A percentile compares a stretch with the other conserved stretches of the same genome.
Conservation (phyloP, 2,888 invertebrate species). For the Synergus laeviventris region DNA sequence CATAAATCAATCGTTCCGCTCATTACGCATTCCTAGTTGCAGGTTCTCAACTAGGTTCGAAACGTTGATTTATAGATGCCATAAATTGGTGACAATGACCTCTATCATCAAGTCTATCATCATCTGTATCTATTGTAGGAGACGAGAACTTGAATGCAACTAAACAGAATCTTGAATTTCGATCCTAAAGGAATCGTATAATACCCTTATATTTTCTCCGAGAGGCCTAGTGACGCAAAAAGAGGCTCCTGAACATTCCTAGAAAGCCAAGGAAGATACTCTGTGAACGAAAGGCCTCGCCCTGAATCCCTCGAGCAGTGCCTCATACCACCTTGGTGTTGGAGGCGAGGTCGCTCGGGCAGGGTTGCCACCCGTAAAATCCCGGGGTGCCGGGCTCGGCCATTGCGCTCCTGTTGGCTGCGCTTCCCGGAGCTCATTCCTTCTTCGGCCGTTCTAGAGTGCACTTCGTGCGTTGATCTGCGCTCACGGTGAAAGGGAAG, state of each 20-base stretch:
- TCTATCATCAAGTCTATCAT: not conserved
- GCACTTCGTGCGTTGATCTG: slow-evolving; percentile 54
- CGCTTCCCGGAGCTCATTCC: slow-evolving; percentile 66
- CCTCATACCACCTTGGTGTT: slow-evolving; percentile 44
- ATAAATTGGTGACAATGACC: not conserved
- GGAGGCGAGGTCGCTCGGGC: slow-evolving; percentile 51
- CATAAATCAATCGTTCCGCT: not conserved
- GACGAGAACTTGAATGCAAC: not conserved
- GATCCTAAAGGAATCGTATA: not conserved
- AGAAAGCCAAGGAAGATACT: slow-evolving; percentile 28
- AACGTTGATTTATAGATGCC: not conserved
- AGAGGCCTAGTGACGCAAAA: not conserved
- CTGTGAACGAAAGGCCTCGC: slow-evolving; percentile 57
- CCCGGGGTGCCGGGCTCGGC: slow-evolving; percentile 57
- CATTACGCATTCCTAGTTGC: slow-evolving; percentile 9
- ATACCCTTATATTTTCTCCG: not conserved
- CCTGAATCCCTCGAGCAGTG: slow-evolving; percentile 55
- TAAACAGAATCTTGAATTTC: not conserved
- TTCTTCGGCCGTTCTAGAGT: slow-evolving; percentile 64
- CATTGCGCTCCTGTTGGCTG: slow-evolving; percentile 55
- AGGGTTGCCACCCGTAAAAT: slow-evolving; percentile 59
- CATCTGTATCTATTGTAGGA: not conserved
- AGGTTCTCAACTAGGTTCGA: slow-evolving; percentile 7
- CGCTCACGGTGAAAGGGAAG: slow-evolving; percentile 47
- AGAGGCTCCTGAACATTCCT: not conserved